Evolutionary conservation across 2,113 vertebrate species (phyloP).

Genomic region (Mirounga angustirostris): DNA sequence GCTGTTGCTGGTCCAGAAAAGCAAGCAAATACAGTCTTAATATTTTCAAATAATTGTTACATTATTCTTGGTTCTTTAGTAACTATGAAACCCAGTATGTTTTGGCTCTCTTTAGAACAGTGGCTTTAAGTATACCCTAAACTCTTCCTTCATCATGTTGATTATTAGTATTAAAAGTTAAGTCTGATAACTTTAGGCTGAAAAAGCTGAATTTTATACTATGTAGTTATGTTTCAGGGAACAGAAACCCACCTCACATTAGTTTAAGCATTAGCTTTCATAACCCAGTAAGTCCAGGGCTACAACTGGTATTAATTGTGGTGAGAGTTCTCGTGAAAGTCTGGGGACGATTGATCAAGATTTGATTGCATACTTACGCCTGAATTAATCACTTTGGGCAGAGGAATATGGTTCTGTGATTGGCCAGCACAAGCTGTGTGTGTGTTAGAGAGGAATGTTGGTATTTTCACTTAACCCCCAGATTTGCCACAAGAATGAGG

Average conservation of each 20-base stretch:
- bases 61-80: slow-evolving; percentile 14
- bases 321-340: neutral
- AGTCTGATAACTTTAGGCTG: neutral
- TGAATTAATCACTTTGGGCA: neutral
- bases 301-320: neutral
- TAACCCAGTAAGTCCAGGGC: neutral
- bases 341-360: neutral
- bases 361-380: neutral
- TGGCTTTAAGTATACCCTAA: neutral
- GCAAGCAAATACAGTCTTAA: neutral
- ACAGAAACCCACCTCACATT: slow-evolving; percentile 29
- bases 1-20: neutral
- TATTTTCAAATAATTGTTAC: neutral
- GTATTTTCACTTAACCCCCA: neutral
- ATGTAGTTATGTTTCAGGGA: slow-evolving; percentile 28
- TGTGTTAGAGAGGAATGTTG: neutral
- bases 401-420: neutral
- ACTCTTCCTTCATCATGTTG: neutral
- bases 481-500: neutral
- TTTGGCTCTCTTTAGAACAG: neutral
- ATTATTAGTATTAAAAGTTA: slow-evolving; percentile 36
- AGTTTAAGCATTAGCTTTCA: slow-evolving; percentile 8
- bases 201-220: slow-evolving; percentile 39
- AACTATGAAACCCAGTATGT: neutral
- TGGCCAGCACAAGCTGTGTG: neutral